These are phyloP conservation scores for Centropus bengalensis DNA, from an alignment of 2,113 vertebrate species.

Conservation along the genomic window DNA sequence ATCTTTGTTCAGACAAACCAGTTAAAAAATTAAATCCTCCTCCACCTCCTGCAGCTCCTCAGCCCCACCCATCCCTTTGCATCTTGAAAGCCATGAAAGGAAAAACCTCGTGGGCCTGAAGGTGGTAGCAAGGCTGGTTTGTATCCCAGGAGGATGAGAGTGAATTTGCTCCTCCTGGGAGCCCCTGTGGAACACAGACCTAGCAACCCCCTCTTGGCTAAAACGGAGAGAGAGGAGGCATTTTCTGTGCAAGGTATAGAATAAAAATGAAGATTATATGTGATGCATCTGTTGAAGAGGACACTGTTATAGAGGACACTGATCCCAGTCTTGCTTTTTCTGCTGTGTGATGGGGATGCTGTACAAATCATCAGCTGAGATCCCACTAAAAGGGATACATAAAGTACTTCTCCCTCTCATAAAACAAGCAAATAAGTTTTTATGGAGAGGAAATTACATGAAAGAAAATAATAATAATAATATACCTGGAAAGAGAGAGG, in stretches of 20 bases:
- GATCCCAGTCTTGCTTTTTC: neutral
- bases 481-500: neutral
- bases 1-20: neutral
- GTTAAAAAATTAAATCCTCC: neutral
- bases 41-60: neutral
- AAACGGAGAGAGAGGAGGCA: fast-evolving
- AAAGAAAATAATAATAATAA: neutral
- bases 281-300: neutral
- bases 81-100: neutral
- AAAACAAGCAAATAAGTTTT: neutral
- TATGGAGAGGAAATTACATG: neutral
- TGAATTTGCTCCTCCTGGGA: neutral
- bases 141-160: neutral
- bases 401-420: neutral
- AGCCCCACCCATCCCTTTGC: too few species aligned
- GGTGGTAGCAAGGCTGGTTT: neutral
- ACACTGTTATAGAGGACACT: neutral
- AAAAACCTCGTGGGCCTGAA: neutral
- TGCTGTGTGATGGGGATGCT: neutral
- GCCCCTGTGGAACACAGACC: neutral
- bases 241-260: neutral
- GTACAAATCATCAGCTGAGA: neutral
- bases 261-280: neutral
- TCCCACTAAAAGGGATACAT: neutral
- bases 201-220: fast-evolving